Base-by-base conservation (phyloP, 2,888 invertebrate species). In the Pomacea canaliculata region DNA sequence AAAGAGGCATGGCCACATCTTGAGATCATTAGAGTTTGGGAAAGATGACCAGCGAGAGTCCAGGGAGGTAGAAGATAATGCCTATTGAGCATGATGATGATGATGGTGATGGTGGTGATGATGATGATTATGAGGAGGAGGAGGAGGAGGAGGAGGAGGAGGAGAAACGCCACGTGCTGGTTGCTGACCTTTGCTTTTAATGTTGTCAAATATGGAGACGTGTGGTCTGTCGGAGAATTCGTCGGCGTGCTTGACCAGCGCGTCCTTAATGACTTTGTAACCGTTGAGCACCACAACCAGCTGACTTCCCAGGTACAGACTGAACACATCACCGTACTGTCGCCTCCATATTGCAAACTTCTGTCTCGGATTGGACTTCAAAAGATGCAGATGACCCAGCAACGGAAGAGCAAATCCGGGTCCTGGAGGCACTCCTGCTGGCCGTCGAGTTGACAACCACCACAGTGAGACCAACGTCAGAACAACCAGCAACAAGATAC, bases 201-300 rank as follows among this genome's bases (percentile, higher is more conserved):
- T 56, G 51, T 56, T 71, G 27, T 49, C 62, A 16, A n/a, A 60
- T 23, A 27, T 23, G 49, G 51, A n/a, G 13, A 56, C 63, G 7
- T 62, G 71, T 2, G 80, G 78, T 18, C 80, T 56, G 60, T 79
- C 72, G 7, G 79, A 74, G 74, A 80, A 79, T 19, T 68, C 73
- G 19, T 77, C 80, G 16, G 75, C 76, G 23, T 76, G 67, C 27
- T 71, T 79, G 23, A 80, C 76, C 46, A 80, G 71, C 16, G 77
- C 73, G 49, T 80, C 79, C 37, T 72, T 76, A 37, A 80, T 65
- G 56, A 71, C 63, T 7, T 73, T 71, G n/a, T 73, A 79, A n/a
- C 76, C 71, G 69, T 76, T 78, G 62, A 80, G 65, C 46, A 78
- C 77, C 48, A 80, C 76, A 23, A 78, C 73, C 16, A 76, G 71